phyloP scores from a whole-genome alignment of 2,113 vertebrate species.

The Vanacampus margaritifer region DNA sequence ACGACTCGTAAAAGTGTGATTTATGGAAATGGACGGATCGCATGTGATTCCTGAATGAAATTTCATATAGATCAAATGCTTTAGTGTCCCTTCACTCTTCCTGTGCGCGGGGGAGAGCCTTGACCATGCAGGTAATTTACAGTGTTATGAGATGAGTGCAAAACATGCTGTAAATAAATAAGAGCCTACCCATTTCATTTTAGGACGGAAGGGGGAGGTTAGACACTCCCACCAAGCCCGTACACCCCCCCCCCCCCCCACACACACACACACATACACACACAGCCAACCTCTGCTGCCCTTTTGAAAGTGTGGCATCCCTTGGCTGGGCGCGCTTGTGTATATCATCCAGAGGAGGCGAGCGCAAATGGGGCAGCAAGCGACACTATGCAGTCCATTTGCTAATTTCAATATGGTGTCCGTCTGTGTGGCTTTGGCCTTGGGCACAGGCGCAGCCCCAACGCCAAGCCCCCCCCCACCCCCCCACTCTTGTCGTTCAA shows the following conservation, averaged over 20 bases:
- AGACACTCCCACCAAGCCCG: not conserved
- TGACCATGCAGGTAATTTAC: conserved; percentile 78
- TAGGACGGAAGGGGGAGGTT: conserved; percentile 48
- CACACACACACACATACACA: not conserved
- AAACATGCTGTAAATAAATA: conserved; percentile 83
- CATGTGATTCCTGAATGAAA: conserved; percentile 78
- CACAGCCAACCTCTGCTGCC: conserved; percentile 18
- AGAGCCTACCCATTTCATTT: conserved; percentile 71
- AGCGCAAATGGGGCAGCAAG: conserved; percentile 67
- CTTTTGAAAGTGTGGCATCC: conserved; percentile 49
- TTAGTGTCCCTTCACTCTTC: conserved; percentile 50
- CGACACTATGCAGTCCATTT: conserved; percentile 71
- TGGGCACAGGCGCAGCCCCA: conserved; percentile 64
- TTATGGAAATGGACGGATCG: conserved; percentile 79
- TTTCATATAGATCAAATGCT: conserved; percentile 71
- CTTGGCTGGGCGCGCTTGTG: conserved; percentile 48
- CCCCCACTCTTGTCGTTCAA: not conserved
- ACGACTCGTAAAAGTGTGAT: conserved; percentile 74
- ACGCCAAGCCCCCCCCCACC: conserved; percentile 31
- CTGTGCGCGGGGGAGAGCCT: conserved; percentile 66
- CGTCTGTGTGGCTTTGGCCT: conserved; percentile 71
- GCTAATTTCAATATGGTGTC: conserved; percentile 78
- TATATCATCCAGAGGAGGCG: conserved; percentile 64
- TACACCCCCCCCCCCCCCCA: not conserved
- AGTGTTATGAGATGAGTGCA: conserved; percentile 78